A percentile compares a stretch with the other conserved stretches of the same genome.
Evolutionary conservation across 2,113 vertebrate species (phyloP).

Genomic region (Lampris incognitus): DNA sequence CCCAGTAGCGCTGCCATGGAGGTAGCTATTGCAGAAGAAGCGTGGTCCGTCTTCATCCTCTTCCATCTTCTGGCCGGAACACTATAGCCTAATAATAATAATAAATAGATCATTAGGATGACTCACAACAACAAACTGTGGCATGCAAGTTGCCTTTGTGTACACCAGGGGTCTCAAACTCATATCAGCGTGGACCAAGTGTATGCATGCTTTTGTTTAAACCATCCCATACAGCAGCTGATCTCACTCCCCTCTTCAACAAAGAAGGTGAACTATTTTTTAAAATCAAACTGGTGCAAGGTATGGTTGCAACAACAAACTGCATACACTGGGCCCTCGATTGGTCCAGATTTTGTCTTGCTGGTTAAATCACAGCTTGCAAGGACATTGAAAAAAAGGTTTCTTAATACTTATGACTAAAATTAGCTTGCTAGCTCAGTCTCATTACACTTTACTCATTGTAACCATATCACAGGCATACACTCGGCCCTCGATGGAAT

Average conservation of each 20-base stretch:
- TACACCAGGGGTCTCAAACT: background rate
- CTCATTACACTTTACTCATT: no score
- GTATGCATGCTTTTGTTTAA: background rate
- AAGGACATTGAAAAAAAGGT: background rate
- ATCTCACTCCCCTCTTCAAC: background rate
- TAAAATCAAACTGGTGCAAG: background rate
- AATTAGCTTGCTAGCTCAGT: no score
- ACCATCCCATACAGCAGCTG: background rate
- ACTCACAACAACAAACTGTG: constrained; percentile 1
- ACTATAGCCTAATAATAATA: background rate
- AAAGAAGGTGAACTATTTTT: background rate
- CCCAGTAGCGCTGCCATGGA: background rate
- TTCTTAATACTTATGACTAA: no score
- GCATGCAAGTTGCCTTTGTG: background rate
- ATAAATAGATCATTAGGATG: background rate
- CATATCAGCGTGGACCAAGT: background rate
- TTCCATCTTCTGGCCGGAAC: background rate
- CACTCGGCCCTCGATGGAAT: no score
- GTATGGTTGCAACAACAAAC: constrained; percentile 1
- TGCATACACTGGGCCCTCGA: constrained; percentile 1
- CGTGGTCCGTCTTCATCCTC: background rate
- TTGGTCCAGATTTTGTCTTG: background rate
- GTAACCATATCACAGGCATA: no score
- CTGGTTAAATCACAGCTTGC: background rate
- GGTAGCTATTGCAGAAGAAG: background rate